phyloP scores from a whole-genome alignment of 2,888 invertebrate species.

The Microdon myrmicae region DNA sequence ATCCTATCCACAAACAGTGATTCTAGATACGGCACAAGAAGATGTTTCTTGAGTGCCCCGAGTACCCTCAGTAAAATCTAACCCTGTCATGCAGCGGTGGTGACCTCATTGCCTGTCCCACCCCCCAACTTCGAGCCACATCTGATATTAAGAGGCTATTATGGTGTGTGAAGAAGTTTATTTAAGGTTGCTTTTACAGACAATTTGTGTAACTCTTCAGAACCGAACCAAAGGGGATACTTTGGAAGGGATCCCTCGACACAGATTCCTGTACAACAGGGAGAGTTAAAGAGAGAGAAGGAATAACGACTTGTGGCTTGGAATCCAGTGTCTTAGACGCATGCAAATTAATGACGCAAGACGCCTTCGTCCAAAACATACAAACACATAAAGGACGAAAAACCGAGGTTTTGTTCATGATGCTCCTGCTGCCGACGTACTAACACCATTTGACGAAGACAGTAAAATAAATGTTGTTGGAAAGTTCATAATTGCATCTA shows the following conservation, averaged over 20 bases:
- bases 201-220: conserved; percentile 38
- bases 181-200: conserved; percentile 50
- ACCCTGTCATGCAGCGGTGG: conserved; percentile 7
- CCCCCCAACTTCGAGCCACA: conserved; percentile 16
- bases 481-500: conserved; percentile 53
- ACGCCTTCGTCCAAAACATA: too few relatives aligned
- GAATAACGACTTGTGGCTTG: conserved; percentile 36
- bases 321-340: conserved; percentile 38
- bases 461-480: conserved; percentile 51
- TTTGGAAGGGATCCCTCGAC: conserved; percentile 26
- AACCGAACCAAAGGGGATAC: conserved; percentile 29
- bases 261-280: conserved; percentile 15
- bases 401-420: background rate
- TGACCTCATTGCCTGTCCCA: background rate
- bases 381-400: too few relatives aligned
- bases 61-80: conserved; percentile 21
- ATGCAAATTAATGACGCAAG: conserved; percentile 38
- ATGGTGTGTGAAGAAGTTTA: conserved; percentile 48
- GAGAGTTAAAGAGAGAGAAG: conserved; percentile 4
- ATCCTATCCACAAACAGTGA: conserved; percentile 24
- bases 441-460: conserved; percentile 32
- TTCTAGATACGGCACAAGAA: conserved; percentile 28
- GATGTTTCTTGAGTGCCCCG: conserved; percentile 35
- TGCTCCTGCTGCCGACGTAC: conserved; percentile 12
- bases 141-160: conserved; percentile 46